Percentiles rank a stretch among this genome's conserved stretches.
phyloP scores from a whole-genome alignment of 2,797 vertebrate species.

The Syndactyla subalaris region DNA sequence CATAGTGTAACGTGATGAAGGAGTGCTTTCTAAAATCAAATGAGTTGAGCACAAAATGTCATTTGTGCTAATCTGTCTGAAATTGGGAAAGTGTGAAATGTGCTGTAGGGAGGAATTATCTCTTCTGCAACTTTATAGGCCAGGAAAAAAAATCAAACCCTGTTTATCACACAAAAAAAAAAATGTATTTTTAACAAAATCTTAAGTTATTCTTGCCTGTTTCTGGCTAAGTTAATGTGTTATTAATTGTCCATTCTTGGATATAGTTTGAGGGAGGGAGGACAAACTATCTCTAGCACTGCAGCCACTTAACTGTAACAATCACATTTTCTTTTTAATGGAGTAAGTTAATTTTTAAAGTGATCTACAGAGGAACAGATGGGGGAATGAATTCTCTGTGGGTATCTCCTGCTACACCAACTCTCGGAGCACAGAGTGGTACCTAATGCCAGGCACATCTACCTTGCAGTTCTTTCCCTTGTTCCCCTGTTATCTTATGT shows the following conservation, averaged over 20 bases:
- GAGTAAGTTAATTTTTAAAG: slow-evolving; percentile 55
- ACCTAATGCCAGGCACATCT: not conserved
- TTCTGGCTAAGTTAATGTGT: not conserved
- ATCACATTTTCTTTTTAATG: slow-evolving; percentile 61
- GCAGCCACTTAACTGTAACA: slow-evolving; percentile 49
- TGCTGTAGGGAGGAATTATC: slow-evolving; percentile 28
- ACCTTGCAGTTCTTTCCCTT: not conserved
- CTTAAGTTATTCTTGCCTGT: not conserved
- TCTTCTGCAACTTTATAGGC: slow-evolving; percentile 15
- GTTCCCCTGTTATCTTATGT: not conserved
- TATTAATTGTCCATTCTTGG: not conserved
- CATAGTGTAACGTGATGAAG: slow-evolving; percentile 12
- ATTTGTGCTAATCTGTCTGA: slow-evolving; percentile 56
- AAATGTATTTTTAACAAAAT: not conserved
- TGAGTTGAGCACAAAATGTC: slow-evolving; percentile 18
- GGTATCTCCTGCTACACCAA: not conserved
- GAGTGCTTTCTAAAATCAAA: slow-evolving; percentile 54
- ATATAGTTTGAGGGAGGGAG: not conserved
- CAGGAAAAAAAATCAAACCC: not conserved
- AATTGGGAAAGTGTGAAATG: slow-evolving; percentile 56
- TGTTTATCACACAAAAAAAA: slow-evolving; percentile 11
- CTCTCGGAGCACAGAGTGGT: rapidly evolving
- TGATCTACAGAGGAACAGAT: slow-evolving; percentile 59
- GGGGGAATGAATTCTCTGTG: slow-evolving; percentile 22
- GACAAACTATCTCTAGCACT: slow-evolving; percentile 27